phyloP scores from a whole-genome alignment of 2,888 invertebrate genomes.

The Dusona sp. region DNA sequence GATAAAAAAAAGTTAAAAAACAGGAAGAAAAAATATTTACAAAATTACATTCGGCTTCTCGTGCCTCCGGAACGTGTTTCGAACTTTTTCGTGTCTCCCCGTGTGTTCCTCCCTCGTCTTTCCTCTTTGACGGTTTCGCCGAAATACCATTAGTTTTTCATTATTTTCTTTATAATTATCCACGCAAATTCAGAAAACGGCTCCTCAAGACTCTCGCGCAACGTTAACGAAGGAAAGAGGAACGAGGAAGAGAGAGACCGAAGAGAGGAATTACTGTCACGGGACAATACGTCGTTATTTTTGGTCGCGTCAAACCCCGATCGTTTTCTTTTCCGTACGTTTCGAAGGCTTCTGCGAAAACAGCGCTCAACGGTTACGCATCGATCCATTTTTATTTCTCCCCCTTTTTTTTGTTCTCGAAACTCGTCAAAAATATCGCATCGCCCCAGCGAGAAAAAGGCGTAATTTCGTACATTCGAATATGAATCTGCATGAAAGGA shows the following conservation, averaged over 20 bases:
- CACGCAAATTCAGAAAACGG: slow-evolving; percentile 57
- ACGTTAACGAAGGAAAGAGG: neutral
- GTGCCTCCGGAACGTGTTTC: slow-evolving; percentile 9
- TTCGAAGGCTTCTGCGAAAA: slow-evolving; percentile 49
- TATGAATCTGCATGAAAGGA: neutral
- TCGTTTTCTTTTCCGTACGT: slow-evolving; percentile 15
- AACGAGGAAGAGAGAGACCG: slow-evolving; percentile 17
- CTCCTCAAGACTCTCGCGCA: slow-evolving; percentile 8
- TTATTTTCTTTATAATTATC: slow-evolving; percentile 26
- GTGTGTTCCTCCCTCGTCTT: slow-evolving; percentile 39
- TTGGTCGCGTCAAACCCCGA: slow-evolving; percentile 39
- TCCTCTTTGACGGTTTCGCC: slow-evolving; percentile 4
- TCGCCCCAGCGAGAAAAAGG: neutral
- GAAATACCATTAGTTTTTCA: neutral
- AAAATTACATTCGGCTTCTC: neutral
- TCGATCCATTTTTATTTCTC: slow-evolving; percentile 22
- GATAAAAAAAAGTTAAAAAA: slow-evolving; percentile 13
- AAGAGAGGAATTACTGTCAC: slow-evolving; percentile 19
- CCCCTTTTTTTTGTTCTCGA: neutral
- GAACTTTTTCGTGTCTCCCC: slow-evolving; percentile 32
- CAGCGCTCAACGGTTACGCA: slow-evolving; percentile 35
- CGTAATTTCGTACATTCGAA: neutral
- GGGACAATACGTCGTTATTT: slow-evolving; percentile 32
- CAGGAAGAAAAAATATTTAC: neutral
- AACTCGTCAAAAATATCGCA: slow-evolving; percentile 5